Evolutionary conservation across 2,888 invertebrate species (phyloP), one percentile per base, ranked within the genome.

Genomic region (Hartigia nigra): DNA sequence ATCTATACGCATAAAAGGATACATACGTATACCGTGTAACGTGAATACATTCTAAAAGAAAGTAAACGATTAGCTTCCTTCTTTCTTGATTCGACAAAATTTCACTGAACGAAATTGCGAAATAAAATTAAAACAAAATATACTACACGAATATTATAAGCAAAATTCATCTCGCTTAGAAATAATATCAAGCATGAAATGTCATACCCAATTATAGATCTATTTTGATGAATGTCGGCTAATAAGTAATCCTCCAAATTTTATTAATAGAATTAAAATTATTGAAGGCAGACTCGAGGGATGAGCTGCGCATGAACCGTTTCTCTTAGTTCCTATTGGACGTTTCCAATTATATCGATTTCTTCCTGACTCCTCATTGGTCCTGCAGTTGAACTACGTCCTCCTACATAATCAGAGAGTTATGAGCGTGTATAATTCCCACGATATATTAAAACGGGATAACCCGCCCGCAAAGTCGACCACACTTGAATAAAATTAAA

Each of bases 331-430:
- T 79, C 76, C 77, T 78, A 82, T 84, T 84, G 82, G 83, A 72
- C 77, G 76, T 70, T 76, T 70, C 78, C 82, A 83, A 82, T 83
- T 82, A 82, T 81, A 82, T 83, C 78, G 82, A 81, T 84, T 80
- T 76, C 76, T 69, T 39, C 23, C 69, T 36, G 72, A 72, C 31
- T 34, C 34, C 32, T 72, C 34, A 72, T 72, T 72, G 72, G 72
- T 72, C 32, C 31, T 72, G 31, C 32, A 72, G 23, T 12, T 34
- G 23, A 31, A 72, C 12, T 72, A 12, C 72, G 32, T 72, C 72
- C 72, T 72, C 72, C 72, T 72, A 72, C 72, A 31, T 72, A 31
- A 34, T 34, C 72, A 55, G 23, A 55, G 55, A 55, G 55, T 55
- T 55, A 55, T 5, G 55, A 55, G 55, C 23, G 23, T 55, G 23